Evolutionary conservation across 2,888 invertebrate species (phyloP), one percentile per base, ranked within the genome.

Genomic region (Danaus chrysippus): DNA sequence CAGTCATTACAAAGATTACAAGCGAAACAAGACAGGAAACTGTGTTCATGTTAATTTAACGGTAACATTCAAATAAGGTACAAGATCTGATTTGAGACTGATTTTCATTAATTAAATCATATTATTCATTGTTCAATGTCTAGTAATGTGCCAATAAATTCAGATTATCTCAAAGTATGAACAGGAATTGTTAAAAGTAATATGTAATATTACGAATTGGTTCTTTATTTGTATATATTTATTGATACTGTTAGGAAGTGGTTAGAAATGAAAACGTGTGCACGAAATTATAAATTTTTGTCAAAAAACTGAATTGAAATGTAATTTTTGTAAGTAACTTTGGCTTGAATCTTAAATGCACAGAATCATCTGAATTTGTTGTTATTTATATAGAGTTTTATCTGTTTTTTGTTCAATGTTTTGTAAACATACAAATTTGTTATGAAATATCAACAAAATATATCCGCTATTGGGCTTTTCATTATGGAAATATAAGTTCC

Each of bases 1-100:
- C 86, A 90, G 64, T 90, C 90, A 0, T 72, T 91, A 57, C 91
- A 90, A 65, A 87, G 82, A 67, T 76, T 90, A 41, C 89, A 89
- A 73, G 87, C 88, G 1, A 84, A 79, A 67, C 87, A 87, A 67
- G 90, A 89, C 54, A 76, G 78, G 55, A 86, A 87, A 58, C 67
- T 83, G 59, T 90, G 90, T 76, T 78, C 84, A 59, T 91, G 90
- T 75, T 91, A 84, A 75, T 72, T 66, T 60, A 69, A 34, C 23
- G 23, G 23, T 34, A 63, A 66, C 63, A 69, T 68, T 69, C 63
- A 61, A 41, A 42, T 41, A 63, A 62, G 61, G 64, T 62, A 66
- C 57, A 66, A 62, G 64, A 66, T 59, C 59, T 64, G 62, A 59
- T 58, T 64, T 64, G 70, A 70, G 71, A 71, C 71, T 71, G 71